phyloP scores from a whole-genome alignment of 2,113 vertebrate genomes.

The Scophthalmus maximus region DNA sequence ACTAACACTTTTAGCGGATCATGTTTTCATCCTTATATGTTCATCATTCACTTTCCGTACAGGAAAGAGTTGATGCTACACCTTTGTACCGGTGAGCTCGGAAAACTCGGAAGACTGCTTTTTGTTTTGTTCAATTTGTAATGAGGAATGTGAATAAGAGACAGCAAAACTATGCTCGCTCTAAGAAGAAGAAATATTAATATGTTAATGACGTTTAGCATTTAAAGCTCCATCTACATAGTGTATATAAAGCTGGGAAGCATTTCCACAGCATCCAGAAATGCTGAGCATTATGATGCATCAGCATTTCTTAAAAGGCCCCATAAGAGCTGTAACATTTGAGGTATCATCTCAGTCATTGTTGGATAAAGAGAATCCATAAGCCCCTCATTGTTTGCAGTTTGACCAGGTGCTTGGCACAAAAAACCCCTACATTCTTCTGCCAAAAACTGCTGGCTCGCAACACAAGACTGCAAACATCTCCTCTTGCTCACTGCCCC shows the following conservation, averaged over 20 bases:
- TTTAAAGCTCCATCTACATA: not conserved
- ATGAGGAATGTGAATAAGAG: slow-evolving; percentile 4
- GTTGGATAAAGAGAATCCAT: slow-evolving; percentile 80
- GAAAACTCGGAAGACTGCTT: not conserved
- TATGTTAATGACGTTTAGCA: slow-evolving; percentile 25
- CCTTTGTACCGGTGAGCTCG: not conserved
- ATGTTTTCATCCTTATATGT: not conserved
- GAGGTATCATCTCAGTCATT: slow-evolving; percentile 74
- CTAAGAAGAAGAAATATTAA: slow-evolving; percentile 14
- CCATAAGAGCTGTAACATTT: slow-evolving; percentile 70
- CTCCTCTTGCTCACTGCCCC: slow-evolving; percentile 66
- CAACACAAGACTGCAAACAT: slow-evolving; percentile 76
- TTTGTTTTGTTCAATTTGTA: too few relatives aligned
- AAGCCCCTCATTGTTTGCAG: slow-evolving; percentile 84
- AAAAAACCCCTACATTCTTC: slow-evolving; percentile 65
- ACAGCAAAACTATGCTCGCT: too few relatives aligned
- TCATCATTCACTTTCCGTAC: not conserved
- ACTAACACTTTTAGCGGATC: not conserved
- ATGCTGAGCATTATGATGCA: slow-evolving; percentile 65
- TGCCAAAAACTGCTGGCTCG: slow-evolving; percentile 81
- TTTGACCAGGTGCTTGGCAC: slow-evolving; percentile 86
- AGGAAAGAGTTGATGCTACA: not conserved
- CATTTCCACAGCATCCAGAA: slow-evolving; percentile 33
- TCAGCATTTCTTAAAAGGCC: slow-evolving; percentile 75
- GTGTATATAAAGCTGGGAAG: slow-evolving; percentile 19